Percentiles rank a stretch among this genome's conserved stretches.
Evolutionary conservation across 1,140 invertebrate genomes (phyloP).

Genomic region (Tenebrio molitor): DNA sequence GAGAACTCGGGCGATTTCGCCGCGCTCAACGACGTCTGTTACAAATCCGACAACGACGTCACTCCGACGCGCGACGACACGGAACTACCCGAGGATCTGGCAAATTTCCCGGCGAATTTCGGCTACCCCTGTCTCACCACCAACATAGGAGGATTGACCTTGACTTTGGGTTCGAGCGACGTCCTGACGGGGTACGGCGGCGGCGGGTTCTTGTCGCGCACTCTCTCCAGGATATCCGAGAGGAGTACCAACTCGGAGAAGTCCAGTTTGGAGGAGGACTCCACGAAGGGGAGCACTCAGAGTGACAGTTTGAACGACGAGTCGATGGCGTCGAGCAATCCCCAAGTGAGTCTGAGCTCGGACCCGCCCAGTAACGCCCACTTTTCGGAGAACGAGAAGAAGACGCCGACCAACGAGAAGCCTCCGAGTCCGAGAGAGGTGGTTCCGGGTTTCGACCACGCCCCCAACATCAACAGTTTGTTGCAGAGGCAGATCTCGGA

Average conservation of each 20-base stretch:
- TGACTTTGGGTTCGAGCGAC: conserved; percentile 69
- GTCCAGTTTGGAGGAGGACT: conserved; percentile 85
- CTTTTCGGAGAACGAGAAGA: conserved; percentile 68
- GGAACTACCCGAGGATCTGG: conserved; percentile 80
- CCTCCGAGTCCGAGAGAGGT: conserved; percentile 18
- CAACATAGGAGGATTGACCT: conserved; percentile 68
- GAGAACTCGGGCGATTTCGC: conserved; percentile 61
- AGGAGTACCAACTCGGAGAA: conserved; percentile 88
- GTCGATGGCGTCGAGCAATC: conserved; percentile 84
- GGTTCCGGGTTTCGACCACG: conserved; percentile 54
- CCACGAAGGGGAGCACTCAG: conserved; percentile 82
- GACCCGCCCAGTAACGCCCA: conserved; percentile 80
- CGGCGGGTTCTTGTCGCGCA: conserved; percentile 82
- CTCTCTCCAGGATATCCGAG: conserved; percentile 88
- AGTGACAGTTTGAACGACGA: conserved; percentile 88
- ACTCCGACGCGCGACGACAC: conserved; percentile 70
- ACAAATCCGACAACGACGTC: conserved; percentile 68
- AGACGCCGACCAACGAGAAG: conserved; percentile 58
- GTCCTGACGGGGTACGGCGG: conserved; percentile 77
- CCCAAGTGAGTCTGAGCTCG: conserved; percentile 86
- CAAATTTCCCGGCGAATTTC: conserved; percentile 80
- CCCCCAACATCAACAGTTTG: conserved; percentile 61
- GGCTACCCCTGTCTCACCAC: conserved; percentile 73
- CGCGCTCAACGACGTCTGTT: conserved; percentile 66
- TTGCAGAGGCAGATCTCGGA: conserved; percentile 74